These are phyloP conservation scores for Bombus waltoni DNA, from an alignment of 1,140 invertebrate species.

Conservation along the genomic window DNA sequence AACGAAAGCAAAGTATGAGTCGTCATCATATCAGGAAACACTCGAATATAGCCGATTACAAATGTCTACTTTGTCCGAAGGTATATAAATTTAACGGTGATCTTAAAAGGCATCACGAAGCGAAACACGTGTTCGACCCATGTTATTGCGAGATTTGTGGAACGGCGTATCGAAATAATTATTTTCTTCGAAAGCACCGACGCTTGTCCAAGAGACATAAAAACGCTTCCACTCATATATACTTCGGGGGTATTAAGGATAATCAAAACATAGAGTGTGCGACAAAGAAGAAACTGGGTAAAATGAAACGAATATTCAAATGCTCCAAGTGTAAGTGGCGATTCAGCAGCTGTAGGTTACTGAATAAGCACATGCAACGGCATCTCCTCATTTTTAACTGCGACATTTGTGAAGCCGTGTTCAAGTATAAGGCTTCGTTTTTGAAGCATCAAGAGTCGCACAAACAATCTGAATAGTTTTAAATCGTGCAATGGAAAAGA, in stretches of 20 bases:
- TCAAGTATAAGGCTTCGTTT: constrained; percentile 37
- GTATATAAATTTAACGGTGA: background rate
- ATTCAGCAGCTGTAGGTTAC: background rate
- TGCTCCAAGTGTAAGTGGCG: constrained; percentile 31
- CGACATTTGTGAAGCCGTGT: constrained; percentile 12
- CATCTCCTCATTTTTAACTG: constrained; percentile 21
- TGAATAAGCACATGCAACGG: constrained; percentile 21
- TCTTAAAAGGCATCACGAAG: background rate
- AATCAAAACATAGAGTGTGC: background rate
- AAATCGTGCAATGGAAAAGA: background rate
- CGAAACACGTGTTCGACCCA: background rate
- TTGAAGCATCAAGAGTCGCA: constrained; percentile 4
- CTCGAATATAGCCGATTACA: background rate
- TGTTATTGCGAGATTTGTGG: constrained; percentile 7
- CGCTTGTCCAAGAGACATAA: background rate
- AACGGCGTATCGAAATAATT: background rate
- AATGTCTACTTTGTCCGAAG: background rate
- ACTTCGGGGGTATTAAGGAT: background rate
- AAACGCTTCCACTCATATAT: background rate
- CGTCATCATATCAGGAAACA: constrained; percentile 20
- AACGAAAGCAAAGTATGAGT: background rate
- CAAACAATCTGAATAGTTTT: background rate
- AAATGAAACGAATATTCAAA: background rate
- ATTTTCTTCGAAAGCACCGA: background rate
- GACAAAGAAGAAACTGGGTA: no score